Conservation (phyloP, 35 echinoderm and acorn worm genomes). For the Stichopus chloronotus region DNA sequence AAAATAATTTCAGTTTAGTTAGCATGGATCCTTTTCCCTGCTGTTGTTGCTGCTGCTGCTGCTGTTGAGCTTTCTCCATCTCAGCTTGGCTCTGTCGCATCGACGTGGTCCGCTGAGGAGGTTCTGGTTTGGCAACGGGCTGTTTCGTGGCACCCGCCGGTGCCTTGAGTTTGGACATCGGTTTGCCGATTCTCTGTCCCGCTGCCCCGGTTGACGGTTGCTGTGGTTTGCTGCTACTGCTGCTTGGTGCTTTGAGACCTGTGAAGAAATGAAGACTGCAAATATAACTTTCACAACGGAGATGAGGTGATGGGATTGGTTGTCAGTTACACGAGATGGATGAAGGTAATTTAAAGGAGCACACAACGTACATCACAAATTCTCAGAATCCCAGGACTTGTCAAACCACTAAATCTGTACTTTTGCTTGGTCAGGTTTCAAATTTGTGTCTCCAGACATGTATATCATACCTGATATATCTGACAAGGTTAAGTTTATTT, state of each 20-base stretch:
- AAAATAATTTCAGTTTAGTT: slow-evolving; percentile 91
- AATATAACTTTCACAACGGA: neutral
- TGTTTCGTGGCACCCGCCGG: slow-evolving; percentile 47
- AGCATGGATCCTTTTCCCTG: slow-evolving; percentile 83
- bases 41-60: neutral
- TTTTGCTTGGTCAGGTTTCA: neutral
- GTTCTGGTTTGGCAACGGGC: slow-evolving; percentile 52
- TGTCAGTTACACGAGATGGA: neutral
- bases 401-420: neutral
- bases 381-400: neutral
- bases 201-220: slow-evolving; percentile 34
- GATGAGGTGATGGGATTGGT: neutral
- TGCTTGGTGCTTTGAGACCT: slow-evolving; percentile 16
- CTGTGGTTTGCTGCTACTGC: neutral
- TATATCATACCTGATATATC: no score
- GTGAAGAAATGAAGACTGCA: neutral
- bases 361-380: neutral
- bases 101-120: slow-evolving; percentile 36
- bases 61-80: slow-evolving; percentile 35
- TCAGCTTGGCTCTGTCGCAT: slow-evolving; percentile 65
- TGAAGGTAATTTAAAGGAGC: neutral
- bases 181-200: slow-evolving; percentile 48
- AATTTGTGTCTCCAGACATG: no score
- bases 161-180: slow-evolving; percentile 55
- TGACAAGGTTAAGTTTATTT: no score